Base-by-base conservation (phyloP, 2,888 invertebrate genomes). In the Podotricha telesiphe region DNA sequence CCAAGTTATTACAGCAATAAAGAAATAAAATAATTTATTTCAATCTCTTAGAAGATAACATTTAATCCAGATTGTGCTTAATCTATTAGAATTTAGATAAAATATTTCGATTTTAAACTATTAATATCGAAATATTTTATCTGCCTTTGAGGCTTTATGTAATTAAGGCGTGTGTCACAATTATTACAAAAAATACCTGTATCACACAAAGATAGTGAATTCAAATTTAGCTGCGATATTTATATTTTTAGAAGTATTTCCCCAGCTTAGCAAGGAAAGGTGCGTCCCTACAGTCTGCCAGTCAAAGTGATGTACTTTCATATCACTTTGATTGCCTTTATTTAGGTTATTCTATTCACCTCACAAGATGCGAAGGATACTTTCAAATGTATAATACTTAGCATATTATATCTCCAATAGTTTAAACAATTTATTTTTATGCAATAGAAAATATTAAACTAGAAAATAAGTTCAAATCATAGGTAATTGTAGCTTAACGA, bases 51-150 rank as follows among this genome's bases (percentile, higher is more conserved):
- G 20, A 22, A 50, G 50, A 51, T 51, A 51, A 51, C 3, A 51
- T 15, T 51, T 28, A 51, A 22, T 51, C 22, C 22, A 51, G 22
- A 22, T 51, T n/a, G 15, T 19, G 51, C 22, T 13, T 51, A 51
- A 51, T 51, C 51, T 8, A 51, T 13, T 15, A 50, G 13, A 15
- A 51, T 50, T 11, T 50, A 50, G 50, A 51, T 28, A 22, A 28
- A 22, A 51, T 51, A 51, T 51, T 22, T 22, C 22, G 22, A 15
- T 51, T 22, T 51, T 51, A 20, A 51, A n/a, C n/a, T n/a, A n/a
- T n/a, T n/a, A n/a, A n/a, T n/a, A n/a, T n/a, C n/a, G n/a, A n/a
- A n/a, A n/a, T n/a, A n/a, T 51, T 17, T 1, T 28, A 51, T 51
- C 51, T 15, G 15, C 13, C 6, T 51, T 22, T 51, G 15, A 51